Conservation (phyloP, 1,140 invertebrate species). For the Octopus sinensis region DNA sequence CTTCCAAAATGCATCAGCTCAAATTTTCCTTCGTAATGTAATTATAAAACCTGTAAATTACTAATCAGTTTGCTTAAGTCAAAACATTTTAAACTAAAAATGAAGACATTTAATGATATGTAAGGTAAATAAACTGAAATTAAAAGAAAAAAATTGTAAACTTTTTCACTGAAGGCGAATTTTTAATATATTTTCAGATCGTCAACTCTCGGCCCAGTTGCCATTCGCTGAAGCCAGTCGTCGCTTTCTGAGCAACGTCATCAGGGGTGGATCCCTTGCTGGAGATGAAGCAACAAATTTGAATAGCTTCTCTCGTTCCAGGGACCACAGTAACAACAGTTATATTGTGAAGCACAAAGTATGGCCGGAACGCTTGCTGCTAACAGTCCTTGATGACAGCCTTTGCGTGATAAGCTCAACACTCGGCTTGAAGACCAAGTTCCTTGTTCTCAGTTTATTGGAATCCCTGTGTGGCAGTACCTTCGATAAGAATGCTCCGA, state of each 20-base stretch:
- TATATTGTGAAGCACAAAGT: neutral
- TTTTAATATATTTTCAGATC: too few species aligned
- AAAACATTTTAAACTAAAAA: too few species aligned
- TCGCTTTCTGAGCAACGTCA: neutral
- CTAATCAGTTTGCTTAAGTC: too few species aligned
- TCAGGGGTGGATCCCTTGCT: neutral
- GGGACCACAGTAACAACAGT: neutral
- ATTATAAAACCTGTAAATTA: too few species aligned
- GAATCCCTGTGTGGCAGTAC: neutral
- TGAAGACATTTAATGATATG: too few species aligned
- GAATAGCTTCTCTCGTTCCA: neutral
- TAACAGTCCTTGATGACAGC: neutral
- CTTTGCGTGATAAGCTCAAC: neutral
- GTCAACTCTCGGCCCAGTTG: neutral
- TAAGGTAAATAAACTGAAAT: too few species aligned
- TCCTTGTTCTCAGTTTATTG: neutral
- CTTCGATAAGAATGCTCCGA: conserved; percentile 3
- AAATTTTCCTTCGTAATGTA: too few species aligned
- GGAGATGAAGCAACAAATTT: neutral
- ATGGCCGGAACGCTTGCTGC: neutral
- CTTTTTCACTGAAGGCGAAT: too few species aligned
- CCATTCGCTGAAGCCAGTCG: neutral
- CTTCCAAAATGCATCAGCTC: too few species aligned
- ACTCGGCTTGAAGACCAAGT: neutral
- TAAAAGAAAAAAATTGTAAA: too few species aligned